A percentile compares a stretch with the other conserved stretches of the same genome.
Conservation (phyloP, 2,888 invertebrate species). For the Invenusta paracnida region DNA sequence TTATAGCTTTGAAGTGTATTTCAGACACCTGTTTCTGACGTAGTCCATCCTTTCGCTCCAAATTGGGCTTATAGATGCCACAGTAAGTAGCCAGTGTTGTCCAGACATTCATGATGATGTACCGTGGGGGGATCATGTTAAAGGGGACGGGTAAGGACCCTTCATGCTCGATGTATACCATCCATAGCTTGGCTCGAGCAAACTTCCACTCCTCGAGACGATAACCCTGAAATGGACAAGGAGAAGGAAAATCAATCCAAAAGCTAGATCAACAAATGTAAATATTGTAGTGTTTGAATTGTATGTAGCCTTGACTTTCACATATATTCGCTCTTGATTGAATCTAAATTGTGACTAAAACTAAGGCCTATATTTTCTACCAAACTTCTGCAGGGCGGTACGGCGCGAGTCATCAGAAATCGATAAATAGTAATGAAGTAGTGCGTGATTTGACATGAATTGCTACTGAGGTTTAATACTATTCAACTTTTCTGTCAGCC, state of each 20-base stretch:
- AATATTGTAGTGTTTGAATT: too few relatives aligned
- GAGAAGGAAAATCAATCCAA: background rate
- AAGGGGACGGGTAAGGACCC: conserved; percentile 41
- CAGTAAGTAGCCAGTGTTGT: background rate
- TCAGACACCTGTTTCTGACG: background rate
- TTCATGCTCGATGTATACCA: conserved; percentile 43
- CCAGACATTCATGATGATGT: background rate
- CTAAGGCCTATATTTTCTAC: too few relatives aligned
- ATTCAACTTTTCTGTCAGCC: too few relatives aligned
- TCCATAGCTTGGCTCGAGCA: conserved; percentile 39
- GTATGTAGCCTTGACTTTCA: too few relatives aligned
- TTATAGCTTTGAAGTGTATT: too few relatives aligned
- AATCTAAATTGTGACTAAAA: too few relatives aligned
- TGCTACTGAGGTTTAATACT: too few relatives aligned
- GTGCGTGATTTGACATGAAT: too few relatives aligned
- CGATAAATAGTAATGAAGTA: too few relatives aligned
- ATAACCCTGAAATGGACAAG: conserved; percentile 40
- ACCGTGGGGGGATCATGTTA: conserved; percentile 32
- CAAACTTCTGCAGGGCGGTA: too few relatives aligned
- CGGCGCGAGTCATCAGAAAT: too few relatives aligned
- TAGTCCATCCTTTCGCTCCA: background rate
- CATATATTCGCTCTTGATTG: too few relatives aligned
- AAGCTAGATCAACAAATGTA: background rate
- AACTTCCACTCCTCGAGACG: conserved; percentile 43
- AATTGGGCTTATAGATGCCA: background rate